phyloP scores from a whole-genome alignment of 2,888 invertebrate genomes.

The Cephus spinipes region DNA sequence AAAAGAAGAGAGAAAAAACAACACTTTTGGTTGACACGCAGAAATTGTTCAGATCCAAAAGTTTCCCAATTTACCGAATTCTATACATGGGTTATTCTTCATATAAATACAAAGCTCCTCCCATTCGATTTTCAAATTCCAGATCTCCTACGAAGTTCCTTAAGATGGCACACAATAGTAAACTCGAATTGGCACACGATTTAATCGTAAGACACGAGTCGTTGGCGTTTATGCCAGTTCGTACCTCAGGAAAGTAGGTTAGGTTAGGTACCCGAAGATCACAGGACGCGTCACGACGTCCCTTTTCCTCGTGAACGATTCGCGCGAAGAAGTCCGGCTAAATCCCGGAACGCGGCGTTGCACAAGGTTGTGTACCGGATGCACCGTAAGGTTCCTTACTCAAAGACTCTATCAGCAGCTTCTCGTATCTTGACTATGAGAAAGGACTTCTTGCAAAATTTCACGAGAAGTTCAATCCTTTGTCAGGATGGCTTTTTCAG shows the following conservation, averaged over 20 bases:
- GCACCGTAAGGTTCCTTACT: constrained; percentile 36
- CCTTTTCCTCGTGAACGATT: background rate
- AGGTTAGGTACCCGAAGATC: background rate
- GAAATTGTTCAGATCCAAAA: background rate
- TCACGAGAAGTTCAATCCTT: constrained; percentile 59
- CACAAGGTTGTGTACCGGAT: background rate
- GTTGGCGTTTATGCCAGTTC: background rate
- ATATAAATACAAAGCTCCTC: background rate
- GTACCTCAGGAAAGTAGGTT: background rate
- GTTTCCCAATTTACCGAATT: background rate
- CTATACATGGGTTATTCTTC: background rate
- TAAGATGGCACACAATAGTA: background rate
- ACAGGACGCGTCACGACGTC: background rate
- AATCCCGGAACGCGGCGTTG: background rate
- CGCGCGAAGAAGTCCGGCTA: background rate
- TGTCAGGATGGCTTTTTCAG: constrained; percentile 62
- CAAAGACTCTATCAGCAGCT: constrained; percentile 58
- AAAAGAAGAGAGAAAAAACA: background rate
- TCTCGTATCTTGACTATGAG: constrained; percentile 61
- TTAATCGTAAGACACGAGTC: background rate
- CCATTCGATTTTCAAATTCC: background rate
- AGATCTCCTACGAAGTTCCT: background rate
- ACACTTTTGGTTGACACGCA: background rate
- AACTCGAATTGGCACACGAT: background rate
- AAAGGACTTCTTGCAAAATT: constrained; percentile 60